Percentiles rank a stretch among this genome's conserved stretches.
Conservation (phyloP, 2,888 invertebrate genomes). For the Macaria liturata region DNA sequence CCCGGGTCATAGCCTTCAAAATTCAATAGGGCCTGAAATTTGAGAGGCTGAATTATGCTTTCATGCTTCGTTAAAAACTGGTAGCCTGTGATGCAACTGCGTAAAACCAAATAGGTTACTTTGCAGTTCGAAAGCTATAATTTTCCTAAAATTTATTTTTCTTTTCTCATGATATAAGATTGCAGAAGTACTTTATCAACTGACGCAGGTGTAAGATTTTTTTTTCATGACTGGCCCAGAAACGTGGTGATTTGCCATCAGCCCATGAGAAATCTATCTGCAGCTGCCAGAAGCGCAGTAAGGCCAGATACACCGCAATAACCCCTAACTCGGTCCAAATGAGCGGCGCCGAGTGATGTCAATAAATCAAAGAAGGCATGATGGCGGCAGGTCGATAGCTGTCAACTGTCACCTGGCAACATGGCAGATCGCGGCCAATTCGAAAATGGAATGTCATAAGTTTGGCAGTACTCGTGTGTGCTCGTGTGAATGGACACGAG, state of each 20-base stretch:
- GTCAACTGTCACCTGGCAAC: slow-evolving; percentile 64
- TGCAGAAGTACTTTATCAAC: too few relatives aligned
- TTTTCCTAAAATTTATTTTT: too few relatives aligned
- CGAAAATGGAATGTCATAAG: slow-evolving; percentile 78
- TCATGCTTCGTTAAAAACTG: slow-evolving; percentile 29
- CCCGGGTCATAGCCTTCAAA: slow-evolving; percentile 66
- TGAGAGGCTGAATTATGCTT: slow-evolving; percentile 46
- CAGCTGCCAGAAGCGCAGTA: slow-evolving; percentile 18
- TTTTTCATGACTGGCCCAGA: not conserved
- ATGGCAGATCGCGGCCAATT: slow-evolving; percentile 52
- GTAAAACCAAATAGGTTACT: not conserved
- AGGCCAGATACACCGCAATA: slow-evolving; percentile 21
- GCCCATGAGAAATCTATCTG: slow-evolving; percentile 10
- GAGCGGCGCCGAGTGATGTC: slow-evolving; percentile 17
- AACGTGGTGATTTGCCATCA: not conserved
- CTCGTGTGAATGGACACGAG: slow-evolving; percentile 68
- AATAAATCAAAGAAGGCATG: slow-evolving; percentile 44
- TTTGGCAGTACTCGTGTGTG: slow-evolving; percentile 74
- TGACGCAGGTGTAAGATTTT: too few relatives aligned
- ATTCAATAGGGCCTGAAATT: slow-evolving; percentile 72
- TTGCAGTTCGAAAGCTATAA: too few relatives aligned
- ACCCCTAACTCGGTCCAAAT: slow-evolving; percentile 22
- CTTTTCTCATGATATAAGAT: too few relatives aligned
- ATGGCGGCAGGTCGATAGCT: slow-evolving; percentile 40
- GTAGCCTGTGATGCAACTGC: not conserved